Base-by-base conservation (phyloP, 2,888 invertebrate species). In the Corbicula japonica region DNA sequence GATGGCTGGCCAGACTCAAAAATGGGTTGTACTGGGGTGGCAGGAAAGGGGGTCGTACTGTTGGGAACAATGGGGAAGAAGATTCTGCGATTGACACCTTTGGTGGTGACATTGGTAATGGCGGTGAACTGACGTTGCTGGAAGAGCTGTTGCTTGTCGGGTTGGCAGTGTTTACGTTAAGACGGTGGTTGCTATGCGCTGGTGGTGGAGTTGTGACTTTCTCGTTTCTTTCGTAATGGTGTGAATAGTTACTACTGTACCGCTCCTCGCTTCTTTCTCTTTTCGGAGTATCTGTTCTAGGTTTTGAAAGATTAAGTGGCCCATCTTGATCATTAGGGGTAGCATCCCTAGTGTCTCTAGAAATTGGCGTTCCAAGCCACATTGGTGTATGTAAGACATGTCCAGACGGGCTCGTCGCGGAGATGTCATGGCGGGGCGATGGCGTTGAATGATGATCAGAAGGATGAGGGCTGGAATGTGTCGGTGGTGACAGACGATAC, bases 261-360 rank as follows among this genome's bases (percentile, higher is more conserved):
- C 35, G 71, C 15, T 80, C 80, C 12, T 73, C 76, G 21, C 44
- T 44, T 54, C 58, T 61, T 56, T 82, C 82, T n/a, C 66, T 28
- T 65, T 78, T 83, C 18, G 69, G 63, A 32, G 34, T 52, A 66
- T 87, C 86, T 34, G 83, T 76, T 89, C 97, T 96, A 73, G 98
- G 98, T 94, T 98, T 98, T 90, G 96, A 96, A 66, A 98, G 95
- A 94, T 98, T 98, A 52, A 98, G 95, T 1, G 98, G 98, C 1
- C 97, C 95, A 92, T 97, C 97, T 77, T 89, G 87, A 69, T 86
- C 88, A 21, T 61, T 70, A 2, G 80, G 60, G 15, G 78, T 66
- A n/a, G 73, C 56, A 50, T 76, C 70, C 30, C 62, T 41, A 10
- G 46, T 46, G 34, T 75, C 62, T 18, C 69, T 21, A n/a, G n/a